A percentile compares a stretch with the other conserved stretches of the same genome.
Conservation (phyloP, 2,797 vertebrate genomes). For the Smutsia temminckii region DNA sequence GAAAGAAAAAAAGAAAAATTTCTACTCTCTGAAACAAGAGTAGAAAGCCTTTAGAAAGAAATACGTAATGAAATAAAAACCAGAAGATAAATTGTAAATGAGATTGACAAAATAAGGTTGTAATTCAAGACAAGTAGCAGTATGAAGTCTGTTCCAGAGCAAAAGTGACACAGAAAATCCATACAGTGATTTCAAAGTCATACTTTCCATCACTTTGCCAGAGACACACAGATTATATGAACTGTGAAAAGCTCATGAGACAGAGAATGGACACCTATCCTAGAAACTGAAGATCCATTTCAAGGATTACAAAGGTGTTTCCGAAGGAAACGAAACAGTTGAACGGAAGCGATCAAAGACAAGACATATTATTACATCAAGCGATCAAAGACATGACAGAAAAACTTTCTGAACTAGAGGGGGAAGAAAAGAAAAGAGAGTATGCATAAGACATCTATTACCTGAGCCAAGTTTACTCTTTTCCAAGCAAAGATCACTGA, state of each 20-base stretch:
- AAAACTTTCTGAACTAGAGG: neutral
- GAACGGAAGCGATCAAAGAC: neutral
- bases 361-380: neutral
- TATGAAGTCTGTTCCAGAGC: neutral
- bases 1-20: neutral
- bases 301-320: neutral
- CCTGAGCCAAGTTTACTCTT: neutral
- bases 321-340: neutral
- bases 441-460: neutral
- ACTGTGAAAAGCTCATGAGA: neutral
- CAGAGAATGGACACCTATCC: neutral
- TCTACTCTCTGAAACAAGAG: neutral
- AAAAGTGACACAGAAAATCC: neutral
- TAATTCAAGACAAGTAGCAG: slow-evolving; percentile 1
- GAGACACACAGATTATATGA: neutral
- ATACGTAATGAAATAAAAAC: neutral
- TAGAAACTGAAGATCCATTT: neutral
- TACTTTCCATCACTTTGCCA: neutral
- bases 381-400: neutral
- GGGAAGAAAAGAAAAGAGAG: neutral
- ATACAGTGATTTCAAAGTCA: neutral
- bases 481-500: neutral
- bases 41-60: neutral
- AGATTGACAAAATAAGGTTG: neutral
- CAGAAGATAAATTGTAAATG: neutral